These are phyloP conservation scores for Lophura nycthemera DNA, from an alignment of 2,113 vertebrate species.

Conservation along the genomic window DNA sequence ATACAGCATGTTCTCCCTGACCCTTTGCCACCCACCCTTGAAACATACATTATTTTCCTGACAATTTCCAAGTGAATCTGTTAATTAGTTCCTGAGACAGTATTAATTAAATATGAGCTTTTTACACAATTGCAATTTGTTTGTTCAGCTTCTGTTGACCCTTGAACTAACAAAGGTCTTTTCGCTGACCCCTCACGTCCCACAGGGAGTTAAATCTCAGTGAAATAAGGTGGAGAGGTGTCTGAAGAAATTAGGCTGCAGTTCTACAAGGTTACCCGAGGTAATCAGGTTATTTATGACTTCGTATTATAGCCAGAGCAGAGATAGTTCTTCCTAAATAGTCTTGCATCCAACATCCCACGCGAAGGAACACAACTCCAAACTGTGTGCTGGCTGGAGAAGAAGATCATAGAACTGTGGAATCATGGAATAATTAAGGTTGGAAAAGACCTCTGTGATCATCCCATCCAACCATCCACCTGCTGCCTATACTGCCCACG, in stretches of 20 bases:
- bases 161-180: neutral
- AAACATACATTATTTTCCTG: neutral
- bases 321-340: neutral
- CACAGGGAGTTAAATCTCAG: conserved; percentile 16
- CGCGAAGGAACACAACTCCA: accelerated
- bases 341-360: neutral
- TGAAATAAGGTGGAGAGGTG: neutral
- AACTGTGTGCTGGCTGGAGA: accelerated
- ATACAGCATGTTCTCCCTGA: neutral
- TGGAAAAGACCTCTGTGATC: too few species aligned
- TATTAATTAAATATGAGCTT: neutral
- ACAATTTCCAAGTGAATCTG: neutral
- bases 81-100: conserved; percentile 23
- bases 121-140: neutral
- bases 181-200: neutral
- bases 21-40: neutral
- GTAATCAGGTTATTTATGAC: conserved; percentile 9
- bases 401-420: neutral
- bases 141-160: conserved; percentile 11
- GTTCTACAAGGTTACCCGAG: conserved; percentile 22
- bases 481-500: too few species aligned
- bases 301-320: neutral
- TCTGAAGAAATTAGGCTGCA: conserved; percentile 9
- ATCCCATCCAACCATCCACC: too few species aligned
- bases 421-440: too few species aligned